Percentiles rank a stretch among this genome's conserved stretches.
Conservation (phyloP, 2,888 invertebrate genomes). For the Criorhina ranunculi region DNA sequence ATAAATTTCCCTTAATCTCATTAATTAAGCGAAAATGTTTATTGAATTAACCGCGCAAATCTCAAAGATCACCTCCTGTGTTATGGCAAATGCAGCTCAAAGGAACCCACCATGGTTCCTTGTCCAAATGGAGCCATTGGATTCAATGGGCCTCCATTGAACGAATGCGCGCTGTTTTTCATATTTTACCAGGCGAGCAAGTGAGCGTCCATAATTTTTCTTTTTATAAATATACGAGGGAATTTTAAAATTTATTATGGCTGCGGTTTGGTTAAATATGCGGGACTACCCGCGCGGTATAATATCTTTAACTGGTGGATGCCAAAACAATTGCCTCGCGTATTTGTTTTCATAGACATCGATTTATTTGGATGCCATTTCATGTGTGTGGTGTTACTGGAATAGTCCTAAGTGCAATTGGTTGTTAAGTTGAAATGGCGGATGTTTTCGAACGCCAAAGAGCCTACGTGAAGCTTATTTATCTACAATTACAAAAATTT, state of each 20-base stretch:
- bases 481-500: neutral
- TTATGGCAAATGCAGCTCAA: conserved; percentile 69
- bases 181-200: conserved; percentile 16
- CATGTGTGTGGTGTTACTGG: conserved; percentile 42
- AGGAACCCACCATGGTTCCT: conserved; percentile 63
- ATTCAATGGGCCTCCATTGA: conserved; percentile 25
- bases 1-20: conserved; percentile 62
- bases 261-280: conserved; percentile 16
- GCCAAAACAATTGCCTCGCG: conserved; percentile 57
- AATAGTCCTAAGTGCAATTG: conserved; percentile 53
- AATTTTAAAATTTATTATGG: conserved; percentile 65
- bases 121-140: conserved; percentile 59
- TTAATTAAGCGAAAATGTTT: conserved; percentile 67
- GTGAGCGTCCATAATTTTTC: conserved; percentile 29
- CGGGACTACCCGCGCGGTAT: conserved; percentile 33
- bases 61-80: conserved; percentile 69
- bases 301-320: conserved; percentile 44
- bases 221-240: conserved; percentile 38
- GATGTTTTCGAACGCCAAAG: conserved; percentile 31
- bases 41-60: conserved; percentile 49
- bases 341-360: conserved; percentile 69
- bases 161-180: conserved; percentile 33
- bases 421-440: conserved; percentile 36
- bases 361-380: conserved; percentile 68
- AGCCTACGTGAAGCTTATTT: conserved; percentile 18